Base-by-base conservation (phyloP, 2,888 invertebrate genomes). In the Orchesellides sinensis region DNA sequence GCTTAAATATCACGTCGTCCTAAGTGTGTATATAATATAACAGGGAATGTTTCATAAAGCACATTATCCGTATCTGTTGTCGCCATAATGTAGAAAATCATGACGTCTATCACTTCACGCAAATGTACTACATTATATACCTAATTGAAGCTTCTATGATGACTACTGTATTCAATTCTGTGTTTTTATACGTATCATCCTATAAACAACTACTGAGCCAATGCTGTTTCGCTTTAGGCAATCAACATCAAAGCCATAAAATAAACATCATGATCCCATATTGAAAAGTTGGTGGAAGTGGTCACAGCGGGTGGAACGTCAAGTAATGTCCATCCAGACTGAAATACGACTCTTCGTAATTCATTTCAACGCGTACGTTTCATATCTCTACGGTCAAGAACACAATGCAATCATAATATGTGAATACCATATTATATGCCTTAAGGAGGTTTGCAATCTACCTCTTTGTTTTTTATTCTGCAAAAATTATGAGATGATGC, bases 11-110 rank as follows among this genome's bases (percentile, higher is more conserved):
- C n/a, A n/a, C n/a, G n/a, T n/a, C n/a, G n/a, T n/a, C n/a, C n/a
- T n/a, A n/a, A n/a, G n/a, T n/a, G n/a, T n/a, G n/a, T n/a, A n/a
- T 56, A 29, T 8, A 29, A 59, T 6, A 10, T 52, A 63, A 66
- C 25, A 23, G 25, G 19, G 19, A 63, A 27, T 63, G 69, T 61
- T 70, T 21, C 23, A 54, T 4, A 54, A 78, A 70, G 52, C 77
- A 77, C 77, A 77, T 77, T 63, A 66, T 75, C 2, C 19, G 68
- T 52, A 78, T n/a, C n/a, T n/a, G n/a, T 70, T 69, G 70, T 61
- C 70, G 78, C 61, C 70, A 70, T 70, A 78, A 69, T 78, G 78
- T 70, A 78, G 78, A 78, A 78, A 78, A 78, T 70, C 68, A 68
- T 77, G 59, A 54, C 65, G 17, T 47, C 61, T 35, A 17, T 19